phyloP scores from a whole-genome alignment of 2,888 invertebrate species.

The Mycalesis mineus region DNA sequence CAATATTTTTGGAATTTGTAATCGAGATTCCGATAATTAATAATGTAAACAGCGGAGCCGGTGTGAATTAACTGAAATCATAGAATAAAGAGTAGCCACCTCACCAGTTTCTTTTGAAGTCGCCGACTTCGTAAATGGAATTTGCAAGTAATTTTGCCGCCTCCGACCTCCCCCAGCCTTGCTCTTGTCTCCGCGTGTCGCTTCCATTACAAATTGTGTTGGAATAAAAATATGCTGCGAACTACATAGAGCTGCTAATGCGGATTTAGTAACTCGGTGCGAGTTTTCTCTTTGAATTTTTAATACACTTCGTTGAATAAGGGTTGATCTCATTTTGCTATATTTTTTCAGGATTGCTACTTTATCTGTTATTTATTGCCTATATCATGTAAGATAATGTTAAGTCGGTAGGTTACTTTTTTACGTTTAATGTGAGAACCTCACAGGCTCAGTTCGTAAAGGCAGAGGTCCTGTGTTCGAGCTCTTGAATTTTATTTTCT shows the following conservation, averaged over 20 bases:
- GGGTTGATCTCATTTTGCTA: slow-evolving; percentile 10
- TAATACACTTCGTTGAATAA: slow-evolving; percentile 20
- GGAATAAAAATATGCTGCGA: slow-evolving; percentile 71
- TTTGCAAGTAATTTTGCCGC: slow-evolving; percentile 75
- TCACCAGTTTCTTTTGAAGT: slow-evolving; percentile 57
- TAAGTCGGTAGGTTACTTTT: too few species aligned
- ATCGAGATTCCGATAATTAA: neutral
- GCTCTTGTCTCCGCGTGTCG: slow-evolving; percentile 76
- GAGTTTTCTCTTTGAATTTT: slow-evolving; percentile 21
- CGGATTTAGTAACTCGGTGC: slow-evolving; percentile 21
- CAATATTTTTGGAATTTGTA: too few species aligned
- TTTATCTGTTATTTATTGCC: too few species aligned
- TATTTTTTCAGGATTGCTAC: slow-evolving; percentile 9
- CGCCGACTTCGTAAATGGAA: slow-evolving; percentile 73
- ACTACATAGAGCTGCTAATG: slow-evolving; percentile 47
- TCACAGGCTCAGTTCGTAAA: too few species aligned
- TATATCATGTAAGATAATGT: too few species aligned
- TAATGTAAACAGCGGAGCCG: slow-evolving; percentile 6
- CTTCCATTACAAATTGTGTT: slow-evolving; percentile 78
- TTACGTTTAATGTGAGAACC: too few species aligned
- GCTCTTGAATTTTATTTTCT: too few species aligned
- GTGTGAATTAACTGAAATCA: slow-evolving; percentile 24
- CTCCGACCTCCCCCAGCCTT: slow-evolving; percentile 47
- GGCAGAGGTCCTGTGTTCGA: too few species aligned
- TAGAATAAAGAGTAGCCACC: slow-evolving; percentile 26